Evolutionary conservation across 2,113 vertebrate genomes (phyloP).

Genomic region (Haliaeetus leucogaster): DNA sequence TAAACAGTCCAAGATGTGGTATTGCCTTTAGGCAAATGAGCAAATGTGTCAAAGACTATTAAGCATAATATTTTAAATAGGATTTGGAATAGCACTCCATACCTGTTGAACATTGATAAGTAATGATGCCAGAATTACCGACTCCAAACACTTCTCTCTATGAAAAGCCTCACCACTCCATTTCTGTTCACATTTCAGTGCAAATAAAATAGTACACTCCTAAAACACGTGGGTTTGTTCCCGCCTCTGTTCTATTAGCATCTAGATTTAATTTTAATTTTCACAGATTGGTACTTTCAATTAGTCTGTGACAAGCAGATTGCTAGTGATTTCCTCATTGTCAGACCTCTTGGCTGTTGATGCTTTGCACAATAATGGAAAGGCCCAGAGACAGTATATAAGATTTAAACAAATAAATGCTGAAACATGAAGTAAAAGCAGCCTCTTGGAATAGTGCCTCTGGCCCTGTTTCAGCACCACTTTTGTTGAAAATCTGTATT

Average conservation of each 20-base stretch:
- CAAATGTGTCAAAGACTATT: slow-evolving; percentile 25
- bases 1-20: background rate
- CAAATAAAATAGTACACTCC: background rate
- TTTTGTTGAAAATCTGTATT: background rate
- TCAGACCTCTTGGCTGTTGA: background rate
- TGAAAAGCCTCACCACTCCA: background rate
- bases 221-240: background rate
- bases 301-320: background rate
- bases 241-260: background rate
- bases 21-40: slow-evolving; percentile 25
- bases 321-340: background rate
- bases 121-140: background rate
- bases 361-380: background rate
- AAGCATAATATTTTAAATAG: background rate
- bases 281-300: background rate
- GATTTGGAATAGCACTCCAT: background rate
- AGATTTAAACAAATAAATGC: background rate
- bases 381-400: background rate
- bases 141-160: background rate
- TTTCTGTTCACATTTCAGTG: background rate
- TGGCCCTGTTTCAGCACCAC: background rate
- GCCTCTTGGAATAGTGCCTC: background rate
- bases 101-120: background rate
- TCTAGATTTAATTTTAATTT: background rate
- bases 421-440: slow-evolving; percentile 8